These are phyloP conservation scores for Tholera decimalis DNA, from an alignment of 2,888 invertebrate species.

Conservation along the genomic window DNA sequence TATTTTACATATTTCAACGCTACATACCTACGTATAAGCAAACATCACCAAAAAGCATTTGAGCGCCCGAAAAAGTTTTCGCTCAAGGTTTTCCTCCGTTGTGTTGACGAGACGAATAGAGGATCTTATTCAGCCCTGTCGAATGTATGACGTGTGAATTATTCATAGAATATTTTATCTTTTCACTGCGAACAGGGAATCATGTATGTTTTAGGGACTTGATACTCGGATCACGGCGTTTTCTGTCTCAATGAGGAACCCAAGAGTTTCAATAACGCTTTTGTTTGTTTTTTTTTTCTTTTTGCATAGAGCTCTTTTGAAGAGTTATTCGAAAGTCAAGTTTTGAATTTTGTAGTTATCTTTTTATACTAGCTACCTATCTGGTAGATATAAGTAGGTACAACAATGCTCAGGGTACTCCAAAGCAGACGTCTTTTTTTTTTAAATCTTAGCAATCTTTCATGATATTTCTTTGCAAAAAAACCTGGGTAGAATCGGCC, in stretches of 20 bases:
- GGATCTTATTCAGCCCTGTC: slow-evolving; percentile 79
- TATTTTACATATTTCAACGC: slow-evolving; percentile 41
- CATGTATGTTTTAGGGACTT: slow-evolving; percentile 78
- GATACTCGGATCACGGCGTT: slow-evolving; percentile 72
- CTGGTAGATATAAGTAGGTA: too few relatives aligned
- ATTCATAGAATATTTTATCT: slow-evolving; percentile 88
- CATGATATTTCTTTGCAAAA: too few relatives aligned
- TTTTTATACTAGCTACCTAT: too few relatives aligned
- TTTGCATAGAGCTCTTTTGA: slow-evolving; percentile 9
- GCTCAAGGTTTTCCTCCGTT: slow-evolving; percentile 52
- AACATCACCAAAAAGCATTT: slow-evolving; percentile 56
- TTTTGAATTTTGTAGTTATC: background rate
- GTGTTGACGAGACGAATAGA: slow-evolving; percentile 68
- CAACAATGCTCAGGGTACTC: too few relatives aligned
- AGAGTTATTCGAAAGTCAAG: background rate
- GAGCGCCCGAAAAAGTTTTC: slow-evolving; percentile 52
- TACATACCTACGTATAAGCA: slow-evolving; percentile 46
- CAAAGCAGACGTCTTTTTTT: too few relatives aligned
- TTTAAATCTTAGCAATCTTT: too few relatives aligned
- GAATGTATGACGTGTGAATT: slow-evolving; percentile 84
- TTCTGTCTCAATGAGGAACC: slow-evolving; percentile 55
- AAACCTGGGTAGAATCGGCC: too few relatives aligned
- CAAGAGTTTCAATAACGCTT: slow-evolving; percentile 57
- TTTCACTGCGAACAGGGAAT: slow-evolving; percentile 76
- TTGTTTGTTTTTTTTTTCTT: slow-evolving; percentile 23